A percentile compares a stretch with the other conserved stretches of the same genome.
Conservation (phyloP, 2,888 invertebrate genomes). For the Cenopis cana region DNA sequence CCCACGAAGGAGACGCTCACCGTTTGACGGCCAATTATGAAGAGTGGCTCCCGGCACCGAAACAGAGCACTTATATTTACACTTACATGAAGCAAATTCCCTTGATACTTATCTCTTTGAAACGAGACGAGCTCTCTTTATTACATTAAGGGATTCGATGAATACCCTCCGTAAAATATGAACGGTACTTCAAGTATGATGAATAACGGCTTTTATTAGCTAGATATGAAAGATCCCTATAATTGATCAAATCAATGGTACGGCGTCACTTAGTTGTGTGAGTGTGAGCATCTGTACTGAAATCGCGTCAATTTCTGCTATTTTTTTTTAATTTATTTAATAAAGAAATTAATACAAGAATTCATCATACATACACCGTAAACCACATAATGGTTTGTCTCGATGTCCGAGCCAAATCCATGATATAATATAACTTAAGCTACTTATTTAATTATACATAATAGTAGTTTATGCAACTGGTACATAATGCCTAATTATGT, state of each 20-base stretch:
- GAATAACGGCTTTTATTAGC: slow-evolving; percentile 35
- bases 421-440: too few relatives aligned
- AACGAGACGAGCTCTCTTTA: slow-evolving; percentile 38
- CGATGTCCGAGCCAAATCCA: too few relatives aligned
- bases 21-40: slow-evolving; percentile 62
- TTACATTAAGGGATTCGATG: slow-evolving; percentile 38
- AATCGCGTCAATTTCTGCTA: too few relatives aligned
- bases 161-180: slow-evolving; percentile 30
- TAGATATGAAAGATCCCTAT: slow-evolving; percentile 24
- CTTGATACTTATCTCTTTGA: slow-evolving; percentile 39
- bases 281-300: neutral
- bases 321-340: too few relatives aligned
- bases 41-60: slow-evolving; percentile 48
- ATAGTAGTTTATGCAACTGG: too few relatives aligned
- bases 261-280: neutral
- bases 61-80: slow-evolving; percentile 33
- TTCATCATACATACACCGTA: too few relatives aligned
- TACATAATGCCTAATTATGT: too few relatives aligned
- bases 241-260: slow-evolving; percentile 24
- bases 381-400: too few relatives aligned
- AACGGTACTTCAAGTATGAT: slow-evolving; percentile 19
- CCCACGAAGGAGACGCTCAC: slow-evolving; percentile 49
- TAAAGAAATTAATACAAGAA: too few relatives aligned
- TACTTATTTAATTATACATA: too few relatives aligned
- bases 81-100: slow-evolving; percentile 34